Percentiles rank a stretch among this genome's conserved stretches.
Conservation (phyloP, 2,113 vertebrate genomes). For the Myocastor coypus region DNA sequence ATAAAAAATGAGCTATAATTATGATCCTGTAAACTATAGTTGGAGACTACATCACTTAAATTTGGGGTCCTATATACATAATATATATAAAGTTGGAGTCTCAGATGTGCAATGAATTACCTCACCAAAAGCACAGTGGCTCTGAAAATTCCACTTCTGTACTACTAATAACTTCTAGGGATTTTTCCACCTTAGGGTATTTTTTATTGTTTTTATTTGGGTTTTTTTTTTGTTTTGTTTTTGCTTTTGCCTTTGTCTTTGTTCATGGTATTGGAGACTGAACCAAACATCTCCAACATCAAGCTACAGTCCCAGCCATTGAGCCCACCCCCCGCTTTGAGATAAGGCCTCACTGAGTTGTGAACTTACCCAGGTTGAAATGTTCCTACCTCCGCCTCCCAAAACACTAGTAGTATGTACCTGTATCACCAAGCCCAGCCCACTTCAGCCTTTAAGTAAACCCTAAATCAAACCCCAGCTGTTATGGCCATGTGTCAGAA, state of each 20-base stretch:
- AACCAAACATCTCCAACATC: not conserved
- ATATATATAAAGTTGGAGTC: not conserved
- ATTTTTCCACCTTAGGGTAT: not conserved
- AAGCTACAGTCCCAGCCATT: no score
- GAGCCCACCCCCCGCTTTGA: no score
- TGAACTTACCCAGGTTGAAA: not conserved
- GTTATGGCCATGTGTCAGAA: not conserved
- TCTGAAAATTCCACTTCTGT: not conserved
- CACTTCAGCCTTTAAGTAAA: not conserved
- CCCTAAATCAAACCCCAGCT: slow-evolving; percentile 36
- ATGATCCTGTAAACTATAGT: not conserved
- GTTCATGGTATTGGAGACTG: not conserved
- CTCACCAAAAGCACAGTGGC: not conserved
- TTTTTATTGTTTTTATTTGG: not conserved
- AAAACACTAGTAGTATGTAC: not conserved
- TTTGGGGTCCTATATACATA: not conserved
- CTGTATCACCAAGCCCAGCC: not conserved
- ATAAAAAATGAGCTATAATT: not conserved
- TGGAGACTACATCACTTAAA: not conserved
- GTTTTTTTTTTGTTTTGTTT: not conserved
- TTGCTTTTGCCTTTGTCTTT: not conserved
- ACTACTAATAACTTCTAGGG: not conserved
- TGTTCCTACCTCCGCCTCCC: not conserved
- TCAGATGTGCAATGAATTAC: not conserved
- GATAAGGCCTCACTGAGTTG: no score